phyloP scores from a whole-genome alignment of 2,888 invertebrate genomes.

The Dromius quadrimaculatus region DNA sequence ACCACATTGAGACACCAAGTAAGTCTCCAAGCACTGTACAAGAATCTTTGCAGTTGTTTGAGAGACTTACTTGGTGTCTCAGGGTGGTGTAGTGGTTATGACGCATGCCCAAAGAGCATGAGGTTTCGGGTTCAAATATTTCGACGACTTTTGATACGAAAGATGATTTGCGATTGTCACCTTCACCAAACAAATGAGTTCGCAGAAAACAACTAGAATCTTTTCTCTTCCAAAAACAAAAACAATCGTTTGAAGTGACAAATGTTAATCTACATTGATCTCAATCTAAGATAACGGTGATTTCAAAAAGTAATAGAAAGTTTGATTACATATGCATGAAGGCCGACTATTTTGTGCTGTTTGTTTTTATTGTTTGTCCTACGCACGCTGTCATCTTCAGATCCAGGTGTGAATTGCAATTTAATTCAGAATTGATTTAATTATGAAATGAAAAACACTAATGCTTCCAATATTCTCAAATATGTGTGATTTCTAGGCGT shows the following conservation, averaged over 20 bases:
- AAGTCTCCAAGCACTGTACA: too few species aligned
- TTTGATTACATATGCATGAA: constrained; percentile 34
- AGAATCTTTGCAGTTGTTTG: too few species aligned
- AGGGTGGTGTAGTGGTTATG: too few species aligned
- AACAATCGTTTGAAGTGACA: constrained; percentile 25
- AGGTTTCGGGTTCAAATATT: too few species aligned
- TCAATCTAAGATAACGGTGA: constrained; percentile 31
- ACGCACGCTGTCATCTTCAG: constrained; percentile 14
- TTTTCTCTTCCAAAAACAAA: constrained; percentile 19
- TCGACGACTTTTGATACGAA: too few species aligned
- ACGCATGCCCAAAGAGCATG: too few species aligned
- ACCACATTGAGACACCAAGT: too few species aligned
- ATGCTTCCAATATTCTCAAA: too few species aligned
- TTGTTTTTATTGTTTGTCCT: constrained; percentile 32
- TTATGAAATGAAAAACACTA: too few species aligned
- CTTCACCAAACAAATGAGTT: constrained; percentile 27
- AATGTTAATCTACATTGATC: constrained; percentile 17
- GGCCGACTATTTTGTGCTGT: constrained; percentile 13
- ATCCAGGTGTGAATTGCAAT: constrained; percentile 23
- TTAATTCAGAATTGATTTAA: too few species aligned
- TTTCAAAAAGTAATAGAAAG: constrained; percentile 32
- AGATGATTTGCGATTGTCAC: constrained; percentile 15
- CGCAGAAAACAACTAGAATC: constrained; percentile 11
- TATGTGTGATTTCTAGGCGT: constrained; percentile 19
- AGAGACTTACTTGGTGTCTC: too few species aligned